Percentiles rank a stretch among this genome's conserved stretches.
Conservation (phyloP, 2,113 vertebrate genomes). For the Garra rufa region DNA sequence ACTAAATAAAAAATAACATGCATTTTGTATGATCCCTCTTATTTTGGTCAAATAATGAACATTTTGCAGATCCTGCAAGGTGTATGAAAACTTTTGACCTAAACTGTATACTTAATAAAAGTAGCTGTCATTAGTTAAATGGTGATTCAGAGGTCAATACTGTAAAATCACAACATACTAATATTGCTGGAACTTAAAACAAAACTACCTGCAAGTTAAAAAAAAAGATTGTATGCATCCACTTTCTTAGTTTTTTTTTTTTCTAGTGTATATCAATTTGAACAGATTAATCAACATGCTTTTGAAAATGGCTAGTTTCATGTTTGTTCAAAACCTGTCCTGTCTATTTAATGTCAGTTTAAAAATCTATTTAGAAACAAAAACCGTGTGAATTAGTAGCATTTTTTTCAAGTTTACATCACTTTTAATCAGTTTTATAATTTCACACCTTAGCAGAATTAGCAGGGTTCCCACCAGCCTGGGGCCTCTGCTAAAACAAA, state of each 20-base stretch:
- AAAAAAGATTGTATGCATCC: too few relatives aligned
- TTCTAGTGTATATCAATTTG: background rate
- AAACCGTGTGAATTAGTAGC: background rate
- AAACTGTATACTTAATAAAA: background rate
- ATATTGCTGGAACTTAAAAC: too few relatives aligned
- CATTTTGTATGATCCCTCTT: too few relatives aligned
- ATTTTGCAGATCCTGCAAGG: too few relatives aligned
- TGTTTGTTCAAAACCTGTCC: background rate
- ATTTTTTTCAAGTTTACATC: constrained; percentile 45
- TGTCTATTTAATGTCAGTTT: background rate
- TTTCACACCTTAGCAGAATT: constrained; percentile 64
- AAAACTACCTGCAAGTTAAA: too few relatives aligned
- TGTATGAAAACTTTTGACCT: too few relatives aligned
- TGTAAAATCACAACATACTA: background rate
- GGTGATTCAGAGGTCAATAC: background rate
- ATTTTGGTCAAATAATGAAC: too few relatives aligned
- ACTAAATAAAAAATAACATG: too few relatives aligned
- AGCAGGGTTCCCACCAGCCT: constrained; percentile 57
- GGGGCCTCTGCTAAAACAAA: constrained; percentile 56
- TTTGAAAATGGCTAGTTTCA: background rate
- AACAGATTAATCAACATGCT: background rate
- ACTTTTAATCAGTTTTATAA: constrained; percentile 65
- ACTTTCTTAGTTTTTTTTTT: background rate
- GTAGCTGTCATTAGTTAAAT: background rate
- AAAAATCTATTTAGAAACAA: constrained; percentile 25